Evolutionary conservation across 2,113 vertebrate species (phyloP), one percentile per base, ranked within the genome.

Genomic region (Ptyas mucosa): DNA sequence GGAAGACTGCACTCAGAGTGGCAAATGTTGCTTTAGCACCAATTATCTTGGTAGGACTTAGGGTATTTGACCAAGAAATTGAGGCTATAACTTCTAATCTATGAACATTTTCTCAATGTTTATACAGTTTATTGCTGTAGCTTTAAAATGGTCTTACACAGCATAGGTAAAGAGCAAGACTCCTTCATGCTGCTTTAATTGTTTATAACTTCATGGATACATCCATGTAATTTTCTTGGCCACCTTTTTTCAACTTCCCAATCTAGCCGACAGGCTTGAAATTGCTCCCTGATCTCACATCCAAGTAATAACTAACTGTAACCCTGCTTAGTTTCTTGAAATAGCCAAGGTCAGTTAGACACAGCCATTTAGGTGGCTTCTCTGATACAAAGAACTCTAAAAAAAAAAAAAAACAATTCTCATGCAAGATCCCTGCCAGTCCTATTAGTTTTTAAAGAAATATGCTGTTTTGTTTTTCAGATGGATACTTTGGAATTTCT

Each of bases 401-500:
- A 49, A 49, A 49, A 49, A 93, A 93, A 92, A 88, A 61, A 92
- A 93, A 93, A 92, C 89, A 61, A 92, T 51, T 23, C 1, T 4
- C 85, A 10, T 87, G 18, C 12, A 53, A 90, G 90, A 3, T 12
- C 8, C 0, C 94, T 87, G 46, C 29, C 58, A 91, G 26, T 93
- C 43, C 15, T 95, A 4, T 94, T 94, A 95, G 54, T 93, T 0
- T 49, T 92, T 98, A 94, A 96, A 85, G 11, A 94, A 15, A 21
- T 94, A 88, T 39, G 90, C 96, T 95, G 0, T 64, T 90, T 52
- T 96, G 92, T 96, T 69, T 94, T 97, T 96, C 97, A 99, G 99
- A 98, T 98, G 97, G 99, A 99, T 95, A 98, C 98, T 46, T 93
- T 99, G 97, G 99, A 99, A 93, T 98, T 98, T 92, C 96, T 98